Conservation (phyloP, 1,140 invertebrate genomes). For the Drosophila bifasciata region DNA sequence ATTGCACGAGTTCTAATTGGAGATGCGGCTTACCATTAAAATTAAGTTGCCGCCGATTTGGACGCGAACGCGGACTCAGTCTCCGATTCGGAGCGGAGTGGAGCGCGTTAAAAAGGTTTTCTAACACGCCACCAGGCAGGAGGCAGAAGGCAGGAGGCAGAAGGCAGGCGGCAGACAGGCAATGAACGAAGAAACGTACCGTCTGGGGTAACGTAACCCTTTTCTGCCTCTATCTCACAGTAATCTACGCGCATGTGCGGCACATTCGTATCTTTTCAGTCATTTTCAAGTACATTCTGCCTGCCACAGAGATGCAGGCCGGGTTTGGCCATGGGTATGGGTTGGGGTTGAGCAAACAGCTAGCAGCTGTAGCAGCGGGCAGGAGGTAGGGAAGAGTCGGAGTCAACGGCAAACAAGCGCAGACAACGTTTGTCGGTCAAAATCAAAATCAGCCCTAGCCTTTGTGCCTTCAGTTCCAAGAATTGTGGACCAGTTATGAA, state of each 20-base stretch:
- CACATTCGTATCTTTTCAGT: constrained; percentile 76
- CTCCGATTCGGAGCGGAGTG: too few relatives aligned
- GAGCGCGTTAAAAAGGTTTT: constrained; percentile 56
- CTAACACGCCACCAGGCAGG: constrained; percentile 46
- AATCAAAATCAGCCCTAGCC: constrained; percentile 81
- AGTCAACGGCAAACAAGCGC: constrained; percentile 61
- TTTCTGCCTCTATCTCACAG: constrained; percentile 71
- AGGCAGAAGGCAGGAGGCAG: too few relatives aligned
- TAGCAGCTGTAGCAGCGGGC: constrained; percentile 25
- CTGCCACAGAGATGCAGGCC: constrained; percentile 49
- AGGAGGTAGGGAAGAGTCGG: constrained; percentile 48
- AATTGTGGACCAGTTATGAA: constrained; percentile 83
- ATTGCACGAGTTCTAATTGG: constrained; percentile 53
- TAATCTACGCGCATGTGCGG: constrained; percentile 80
- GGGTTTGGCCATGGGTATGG: constrained; percentile 11
- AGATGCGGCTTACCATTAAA: constrained; percentile 48
- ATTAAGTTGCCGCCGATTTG: constrained; percentile 44
- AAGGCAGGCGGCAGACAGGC: too few relatives aligned
- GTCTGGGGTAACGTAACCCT: constrained; percentile 50
- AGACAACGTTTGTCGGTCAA: constrained; percentile 82
- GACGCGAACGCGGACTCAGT: constrained; percentile 6
- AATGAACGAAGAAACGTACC: constrained; percentile 31
- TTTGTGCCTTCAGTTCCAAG: constrained; percentile 80
- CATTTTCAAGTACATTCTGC: constrained; percentile 78
- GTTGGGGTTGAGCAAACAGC: constrained; percentile 56